Base-by-base conservation (phyloP, 2,888 invertebrate species). In the Pammene fasciana region DNA sequence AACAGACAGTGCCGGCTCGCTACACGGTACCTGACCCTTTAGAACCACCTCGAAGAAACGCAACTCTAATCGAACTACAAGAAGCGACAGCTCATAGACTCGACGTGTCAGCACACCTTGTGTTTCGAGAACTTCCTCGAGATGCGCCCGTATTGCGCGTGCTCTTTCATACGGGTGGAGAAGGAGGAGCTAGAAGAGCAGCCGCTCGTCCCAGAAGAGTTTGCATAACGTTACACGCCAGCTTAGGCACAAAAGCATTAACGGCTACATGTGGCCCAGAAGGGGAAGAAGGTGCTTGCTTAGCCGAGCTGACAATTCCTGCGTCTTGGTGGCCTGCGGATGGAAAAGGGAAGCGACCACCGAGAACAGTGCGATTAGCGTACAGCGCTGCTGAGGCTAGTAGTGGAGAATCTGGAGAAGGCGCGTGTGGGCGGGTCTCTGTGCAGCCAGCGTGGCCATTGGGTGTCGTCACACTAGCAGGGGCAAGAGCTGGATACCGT, bases 181-280 rank as follows among this genome's bases (percentile, higher is more conserved):
- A 97, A 87, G 96, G 96, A 0, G 96, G 96, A n/a, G 96, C 96
- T 10, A 93, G 96, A 72, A 90, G 96, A 73, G 96, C 96, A 78
- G 92, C 94, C 5, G 92, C 94, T 0, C 88, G 94, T 65, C 95
- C 96, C 48, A 96, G 97, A 76, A 94, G 96, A 78, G 96, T 97
- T 34, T 97, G 97, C 85, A 96, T 97, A 54, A 95, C 97, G 13
- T 87, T 97, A 73, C 97, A 97, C 82, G 97, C 97, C 0, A 94
- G 93, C 73, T 93, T 94, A 78, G 93, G 93, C 68, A 84, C 93
- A 65, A 89, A 94, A 74, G 91, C 94, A 64, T 90, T 98, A 72
- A 96, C 97, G 65, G 96, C 98, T 0, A 96, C 97, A n/a, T 99
- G 98, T 88, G 97, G 97, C 79, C 98, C 98, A 1, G 97, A 97